These are phyloP conservation scores for Hexactinellida sp. DNA, from an alignment of 37 sponge, comb jelly and placozoan genomes.

Conservation along the genomic window DNA sequence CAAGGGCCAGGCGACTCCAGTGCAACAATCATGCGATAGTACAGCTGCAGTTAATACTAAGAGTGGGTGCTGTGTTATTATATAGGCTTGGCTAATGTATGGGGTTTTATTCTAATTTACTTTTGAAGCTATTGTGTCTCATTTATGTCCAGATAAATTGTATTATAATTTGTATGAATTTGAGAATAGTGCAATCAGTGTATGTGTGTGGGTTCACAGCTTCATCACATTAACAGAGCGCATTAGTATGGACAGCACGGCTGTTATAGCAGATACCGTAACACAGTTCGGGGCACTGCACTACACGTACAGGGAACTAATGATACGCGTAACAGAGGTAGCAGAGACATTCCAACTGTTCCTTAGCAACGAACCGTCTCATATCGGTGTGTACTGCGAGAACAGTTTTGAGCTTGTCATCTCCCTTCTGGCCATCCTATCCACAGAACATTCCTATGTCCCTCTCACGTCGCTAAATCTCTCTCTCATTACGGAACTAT, in stretches of 20 bases:
- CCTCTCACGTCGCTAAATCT: not conserved
- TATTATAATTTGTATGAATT: too few relatives aligned
- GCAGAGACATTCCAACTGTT: not conserved
- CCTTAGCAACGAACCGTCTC: not conserved
- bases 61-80: too few relatives aligned
- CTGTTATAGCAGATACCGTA: not conserved
- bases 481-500: not conserved
- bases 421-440: not conserved
- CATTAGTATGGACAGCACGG: not conserved
- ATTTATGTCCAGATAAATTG: too few relatives aligned
- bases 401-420: not conserved
- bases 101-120: too few relatives aligned
- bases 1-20: too few relatives aligned
- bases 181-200: too few relatives aligned
- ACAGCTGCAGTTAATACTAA: too few relatives aligned
- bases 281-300: not conserved
- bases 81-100: too few relatives aligned
- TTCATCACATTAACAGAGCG: too few relatives aligned
- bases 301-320: not conserved
- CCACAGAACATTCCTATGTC: not conserved
- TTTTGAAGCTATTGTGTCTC: too few relatives aligned
- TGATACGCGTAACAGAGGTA: not conserved
- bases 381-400: constrained; percentile 10
- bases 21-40: too few relatives aligned
- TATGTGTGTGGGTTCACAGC: too few relatives aligned